Evolutionary conservation across 2,888 invertebrate genomes (phyloP).

Genomic region (Eulithis testata): DNA sequence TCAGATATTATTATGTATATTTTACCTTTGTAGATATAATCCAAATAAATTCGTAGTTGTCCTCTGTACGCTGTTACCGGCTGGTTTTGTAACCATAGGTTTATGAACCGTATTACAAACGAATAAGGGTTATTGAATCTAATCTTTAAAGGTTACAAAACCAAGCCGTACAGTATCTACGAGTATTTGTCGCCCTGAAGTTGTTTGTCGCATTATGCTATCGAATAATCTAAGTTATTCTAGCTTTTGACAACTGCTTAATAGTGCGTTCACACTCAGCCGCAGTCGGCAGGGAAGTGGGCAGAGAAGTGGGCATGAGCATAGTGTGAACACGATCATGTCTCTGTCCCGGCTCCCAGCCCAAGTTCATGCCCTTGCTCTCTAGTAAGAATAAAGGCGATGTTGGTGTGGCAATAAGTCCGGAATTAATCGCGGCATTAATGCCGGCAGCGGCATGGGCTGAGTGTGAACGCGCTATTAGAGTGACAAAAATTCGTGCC

Average conservation of each 20-base stretch:
- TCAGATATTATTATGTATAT: constrained; percentile 13
- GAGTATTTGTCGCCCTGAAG: not conserved
- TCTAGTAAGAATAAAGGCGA: too few relatives aligned
- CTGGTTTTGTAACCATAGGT: constrained; percentile 16
- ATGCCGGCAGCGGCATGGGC: too few relatives aligned
- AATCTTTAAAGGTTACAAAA: not conserved
- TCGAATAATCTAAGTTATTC: too few relatives aligned
- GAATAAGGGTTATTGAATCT: not conserved
- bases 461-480: not conserved
- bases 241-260: too few relatives aligned
- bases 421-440: too few relatives aligned
- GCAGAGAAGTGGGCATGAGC: too few relatives aligned
- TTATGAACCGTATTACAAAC: not conserved
- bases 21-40: constrained; percentile 26
- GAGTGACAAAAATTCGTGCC: constrained; percentile 31
- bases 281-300: too few relatives aligned
- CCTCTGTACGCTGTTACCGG: constrained; percentile 16
- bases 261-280: too few relatives aligned
- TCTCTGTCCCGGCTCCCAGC: too few relatives aligned
- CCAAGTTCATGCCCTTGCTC: too few relatives aligned
- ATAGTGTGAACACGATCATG: too few relatives aligned
- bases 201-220: not conserved
- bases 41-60: constrained; percentile 22
- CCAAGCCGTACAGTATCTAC: not conserved
- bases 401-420: too few relatives aligned